Conservation (phyloP, 1,140 invertebrate genomes). For the Ostrea denselamellosa region DNA sequence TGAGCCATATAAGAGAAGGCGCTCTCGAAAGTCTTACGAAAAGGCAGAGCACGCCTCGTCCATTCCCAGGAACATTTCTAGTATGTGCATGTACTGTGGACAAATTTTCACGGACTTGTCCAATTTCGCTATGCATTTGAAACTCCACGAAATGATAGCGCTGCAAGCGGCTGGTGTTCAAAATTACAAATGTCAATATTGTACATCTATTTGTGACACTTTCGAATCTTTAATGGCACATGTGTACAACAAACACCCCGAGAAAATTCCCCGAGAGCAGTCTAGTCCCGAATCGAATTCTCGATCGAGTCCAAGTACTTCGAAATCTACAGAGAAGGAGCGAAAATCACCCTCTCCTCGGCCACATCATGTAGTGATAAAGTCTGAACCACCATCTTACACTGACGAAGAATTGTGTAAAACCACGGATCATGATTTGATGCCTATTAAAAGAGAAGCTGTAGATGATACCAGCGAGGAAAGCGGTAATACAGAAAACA, state of each 20-base stretch:
- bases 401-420: background rate
- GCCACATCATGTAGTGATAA: constrained; percentile 41
- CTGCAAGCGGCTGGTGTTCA: constrained; percentile 57
- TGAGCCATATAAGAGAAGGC: constrained; percentile 77
- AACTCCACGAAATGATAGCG: constrained; percentile 70
- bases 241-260: constrained; percentile 65
- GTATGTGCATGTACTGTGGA: constrained; percentile 70
- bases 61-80: constrained; percentile 45
- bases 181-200: constrained; percentile 67
- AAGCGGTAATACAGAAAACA: constrained; percentile 17
- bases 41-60: constrained; percentile 70
- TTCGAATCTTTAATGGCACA: constrained; percentile 66
- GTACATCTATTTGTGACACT: constrained; percentile 65
- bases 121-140: constrained; percentile 67
- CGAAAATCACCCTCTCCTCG: constrained; percentile 42
- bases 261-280: constrained; percentile 51
- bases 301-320: constrained; percentile 51
- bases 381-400: constrained; percentile 41
- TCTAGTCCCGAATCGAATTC: constrained; percentile 53
- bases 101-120: constrained; percentile 68
- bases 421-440: background rate
- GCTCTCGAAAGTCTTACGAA: constrained; percentile 76
- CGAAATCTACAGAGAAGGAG: constrained; percentile 47
- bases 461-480: background rate
- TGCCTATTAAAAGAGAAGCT: background rate